Base-by-base conservation (phyloP, 2,113 vertebrate genomes). In the Chelonoidis abingdonii region DNA sequence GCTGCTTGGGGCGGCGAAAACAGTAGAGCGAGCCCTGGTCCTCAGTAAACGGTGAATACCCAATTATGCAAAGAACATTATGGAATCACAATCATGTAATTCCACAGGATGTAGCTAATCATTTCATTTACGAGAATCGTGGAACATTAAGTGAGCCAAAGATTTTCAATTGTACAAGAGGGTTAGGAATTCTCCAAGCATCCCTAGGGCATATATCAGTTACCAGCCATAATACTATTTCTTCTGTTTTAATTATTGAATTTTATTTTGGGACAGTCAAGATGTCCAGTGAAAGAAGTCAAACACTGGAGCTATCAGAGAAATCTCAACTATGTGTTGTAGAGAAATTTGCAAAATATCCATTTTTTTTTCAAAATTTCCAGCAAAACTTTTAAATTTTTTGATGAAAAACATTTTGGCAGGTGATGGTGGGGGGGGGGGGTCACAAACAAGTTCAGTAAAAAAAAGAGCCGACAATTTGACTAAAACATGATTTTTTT, bases 31-130 rank as follows among this genome's bases (percentile, higher is more conserved):
- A 6, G 44, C 44, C 44, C 44, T 44, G 44, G 44, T 44, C 65
- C 41, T 79, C 0, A 1, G 4, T 41, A 75, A 75, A 22, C 10
- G 2, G 17, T 75, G n/a, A 65, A 47, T 5, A 24, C 19, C 84
- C 4, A 16, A 1, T 19, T 50, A 5, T 0, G 21, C 53, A 5
- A 10, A 85, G 53, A 65, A 78, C 3, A 0, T 35, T 12, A 35
- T 0, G 38, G 62, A 65, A 35, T 31, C 57, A 0, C 62, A 47
- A 16, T 7, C 17, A 44, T n/a, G 35, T 41, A 19, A 16, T 25
- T 57, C 1, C 8, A 13, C 8, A 13, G 19, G 25, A 12, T 2
- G 2, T 8, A 44, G 5, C 4, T 41, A 19, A 1, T 0, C 56
- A 2, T 81, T 35, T 65, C 54, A 41, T 62, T 16, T 4, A 2